Base-by-base conservation (phyloP, 92 coral and sea anemone species). In the Bergia puertoricense region DNA sequence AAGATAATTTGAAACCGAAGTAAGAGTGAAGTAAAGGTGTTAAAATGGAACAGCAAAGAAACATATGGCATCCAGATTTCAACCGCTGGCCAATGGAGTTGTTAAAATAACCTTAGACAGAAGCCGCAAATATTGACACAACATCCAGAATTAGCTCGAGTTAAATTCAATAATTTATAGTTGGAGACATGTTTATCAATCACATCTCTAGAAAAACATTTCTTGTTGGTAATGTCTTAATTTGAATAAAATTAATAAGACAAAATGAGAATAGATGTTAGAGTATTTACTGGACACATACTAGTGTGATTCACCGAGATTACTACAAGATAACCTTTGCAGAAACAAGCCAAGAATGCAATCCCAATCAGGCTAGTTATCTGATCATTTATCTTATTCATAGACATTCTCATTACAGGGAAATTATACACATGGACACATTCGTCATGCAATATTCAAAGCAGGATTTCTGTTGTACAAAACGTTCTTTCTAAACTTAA, bases 371-470 rank as follows among this genome's bases (percentile, higher is more conserved):
- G 65, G 14, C 50, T 45, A 8, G 40, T 80, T 80, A 84, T 73
- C 77, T 45, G 77, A 8, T 46, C 45, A 7, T 84, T 73, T 8
- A 69, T 84, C 87, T 84, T 69, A 22, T 84, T 84, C 87, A 67
- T 82, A 44, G 76, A 43, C 42, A 67, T 43, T 82, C 86, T 82
- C 65, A 51, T 69, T 73, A 84, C 78, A 72, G 66, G 18, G 71
- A 84, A 84, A 84, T 84, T 84, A 68, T 54, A 84, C 78, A 84
- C 79, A 68, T 71, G 79, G 66, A 14, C 77, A 84, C 87, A 73
- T 71, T 84, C 66, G 77, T 44, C 87, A 84, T 71, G 87, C 87
- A 84, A 84, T 84, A 37, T 72, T 43, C 65, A 14, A 23, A 23
- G 6, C 40, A 23, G 15, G 75, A 40, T 71, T 71, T 84, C 42